Evolutionary conservation across 2,113 vertebrate genomes (phyloP).

Genomic region (Otus sunia): DNA sequence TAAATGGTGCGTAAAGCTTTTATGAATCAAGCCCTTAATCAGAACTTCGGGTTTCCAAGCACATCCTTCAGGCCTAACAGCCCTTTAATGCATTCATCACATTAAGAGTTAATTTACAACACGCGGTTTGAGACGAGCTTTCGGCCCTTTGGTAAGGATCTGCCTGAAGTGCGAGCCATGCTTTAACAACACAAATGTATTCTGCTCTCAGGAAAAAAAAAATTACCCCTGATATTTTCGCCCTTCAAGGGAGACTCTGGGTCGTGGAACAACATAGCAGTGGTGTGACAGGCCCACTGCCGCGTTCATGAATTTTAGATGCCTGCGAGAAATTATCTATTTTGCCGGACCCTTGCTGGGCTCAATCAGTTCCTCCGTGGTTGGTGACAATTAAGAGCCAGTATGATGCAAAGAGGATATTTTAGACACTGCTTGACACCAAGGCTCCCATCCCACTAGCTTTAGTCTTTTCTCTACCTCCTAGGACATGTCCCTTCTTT

Average conservation of each 20-base stretch:
- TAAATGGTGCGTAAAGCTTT: constrained; percentile 23
- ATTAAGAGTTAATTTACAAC: constrained; percentile 72
- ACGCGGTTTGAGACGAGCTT: constrained; percentile 14
- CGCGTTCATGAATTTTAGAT: constrained; percentile 71
- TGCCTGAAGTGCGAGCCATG: constrained; percentile 52
- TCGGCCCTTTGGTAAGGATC: constrained; percentile 24
- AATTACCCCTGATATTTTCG: constrained; percentile 36
- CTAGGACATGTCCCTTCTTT: neutral
- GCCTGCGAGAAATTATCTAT: constrained; percentile 71
- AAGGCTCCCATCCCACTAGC: constrained; percentile 4
- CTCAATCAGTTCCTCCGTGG: constrained; percentile 75
- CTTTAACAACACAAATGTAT: constrained; percentile 67
- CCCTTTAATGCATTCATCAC: constrained; percentile 60
- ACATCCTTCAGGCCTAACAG: constrained; percentile 47
- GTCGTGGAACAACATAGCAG: constrained; percentile 13
- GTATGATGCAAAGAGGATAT: constrained; percentile 72
- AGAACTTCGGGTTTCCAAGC: constrained; percentile 32
- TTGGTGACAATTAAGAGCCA: constrained; percentile 78
- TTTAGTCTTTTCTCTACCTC: neutral
- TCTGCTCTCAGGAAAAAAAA: constrained; percentile 29
- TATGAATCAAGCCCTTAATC: constrained; percentile 63
- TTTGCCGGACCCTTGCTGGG: constrained; percentile 73
- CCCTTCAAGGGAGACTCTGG: constrained; percentile 62
- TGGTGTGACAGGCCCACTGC: constrained; percentile 36
- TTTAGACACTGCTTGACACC: constrained; percentile 74